Percentiles rank a stretch among this genome's conserved stretches.
Evolutionary conservation across 2,888 invertebrate species (phyloP).

Genomic region (Torymus tubicola): DNA sequence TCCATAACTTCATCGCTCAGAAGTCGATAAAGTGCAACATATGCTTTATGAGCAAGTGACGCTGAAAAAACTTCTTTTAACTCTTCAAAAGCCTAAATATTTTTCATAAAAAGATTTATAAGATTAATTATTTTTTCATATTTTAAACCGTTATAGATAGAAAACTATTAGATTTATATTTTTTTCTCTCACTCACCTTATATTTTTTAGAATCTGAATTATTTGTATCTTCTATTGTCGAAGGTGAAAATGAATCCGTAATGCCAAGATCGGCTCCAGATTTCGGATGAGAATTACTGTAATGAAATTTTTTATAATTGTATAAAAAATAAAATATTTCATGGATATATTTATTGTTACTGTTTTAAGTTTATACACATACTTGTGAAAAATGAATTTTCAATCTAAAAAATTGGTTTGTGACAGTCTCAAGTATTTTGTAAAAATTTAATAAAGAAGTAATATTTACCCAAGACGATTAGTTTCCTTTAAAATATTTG

Average conservation of each 20-base stretch:
- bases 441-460: too few species aligned
- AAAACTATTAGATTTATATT: constrained; percentile 42
- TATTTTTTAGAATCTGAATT: constrained; percentile 69
- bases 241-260: constrained; percentile 81
- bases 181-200: constrained; percentile 61
- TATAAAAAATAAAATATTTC: too few species aligned
- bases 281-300: constrained; percentile 32
- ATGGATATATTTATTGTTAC: too few species aligned
- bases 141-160: background rate
- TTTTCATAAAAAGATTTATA: background rate
- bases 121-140: background rate
- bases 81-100: constrained; percentile 84
- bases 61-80: constrained; percentile 89
- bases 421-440: too few species aligned
- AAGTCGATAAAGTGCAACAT: constrained; percentile 85
- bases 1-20: constrained; percentile 85
- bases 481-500: constrained; percentile 56
- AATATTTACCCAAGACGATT: constrained; percentile 52
- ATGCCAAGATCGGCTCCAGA: constrained; percentile 72
- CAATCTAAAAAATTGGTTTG: constrained; percentile 8
- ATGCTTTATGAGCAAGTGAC: constrained; percentile 90
- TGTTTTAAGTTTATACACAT: too few species aligned
- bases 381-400: too few species aligned
- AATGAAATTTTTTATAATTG: background rate
- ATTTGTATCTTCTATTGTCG: constrained; percentile 67